phyloP scores from a whole-genome alignment of 2,888 invertebrate genomes.

The Cerceris ruficornis region DNA sequence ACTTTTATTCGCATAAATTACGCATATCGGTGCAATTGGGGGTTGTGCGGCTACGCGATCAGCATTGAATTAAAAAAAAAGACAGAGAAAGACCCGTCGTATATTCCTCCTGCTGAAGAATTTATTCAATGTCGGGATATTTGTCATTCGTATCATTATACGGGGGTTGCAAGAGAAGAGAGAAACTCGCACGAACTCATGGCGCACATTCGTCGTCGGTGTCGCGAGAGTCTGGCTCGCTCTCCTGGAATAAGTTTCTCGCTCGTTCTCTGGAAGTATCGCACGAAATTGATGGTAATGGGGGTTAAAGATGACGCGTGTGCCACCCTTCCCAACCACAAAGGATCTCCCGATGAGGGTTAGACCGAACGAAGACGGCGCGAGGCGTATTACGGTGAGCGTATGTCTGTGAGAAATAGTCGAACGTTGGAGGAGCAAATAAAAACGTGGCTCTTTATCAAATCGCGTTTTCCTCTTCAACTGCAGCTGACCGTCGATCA shows the following conservation, averaged over 20 bases:
- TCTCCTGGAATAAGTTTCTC: background rate
- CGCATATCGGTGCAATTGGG: conserved; percentile 34
- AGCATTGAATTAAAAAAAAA: conserved; percentile 28
- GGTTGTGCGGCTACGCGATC: background rate
- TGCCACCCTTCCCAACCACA: conserved; percentile 30
- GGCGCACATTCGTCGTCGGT: background rate
- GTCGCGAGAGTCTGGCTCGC: background rate
- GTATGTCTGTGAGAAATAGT: conserved; percentile 52
- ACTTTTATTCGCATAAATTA: conserved; percentile 56
- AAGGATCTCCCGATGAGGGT: conserved; percentile 27
- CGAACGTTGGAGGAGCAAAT: conserved; percentile 51
- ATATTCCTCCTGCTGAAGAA: background rate
- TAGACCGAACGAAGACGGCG: conserved; percentile 25
- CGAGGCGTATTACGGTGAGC: conserved; percentile 24
- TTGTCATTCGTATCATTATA: background rate
- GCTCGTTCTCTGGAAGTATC: background rate
- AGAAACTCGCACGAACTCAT: background rate
- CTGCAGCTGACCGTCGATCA: conserved; percentile 66
- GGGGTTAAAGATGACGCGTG: conserved; percentile 36
- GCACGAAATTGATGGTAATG: conserved; percentile 34
- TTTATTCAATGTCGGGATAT: background rate
- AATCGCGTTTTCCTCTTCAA: conserved; percentile 61
- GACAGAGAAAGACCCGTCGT: background rate
- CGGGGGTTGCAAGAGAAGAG: background rate
- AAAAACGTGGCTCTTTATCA: conserved; percentile 65